Base-by-base conservation (phyloP, 2,888 invertebrate species). In the Gandaritis pyraliata region DNA sequence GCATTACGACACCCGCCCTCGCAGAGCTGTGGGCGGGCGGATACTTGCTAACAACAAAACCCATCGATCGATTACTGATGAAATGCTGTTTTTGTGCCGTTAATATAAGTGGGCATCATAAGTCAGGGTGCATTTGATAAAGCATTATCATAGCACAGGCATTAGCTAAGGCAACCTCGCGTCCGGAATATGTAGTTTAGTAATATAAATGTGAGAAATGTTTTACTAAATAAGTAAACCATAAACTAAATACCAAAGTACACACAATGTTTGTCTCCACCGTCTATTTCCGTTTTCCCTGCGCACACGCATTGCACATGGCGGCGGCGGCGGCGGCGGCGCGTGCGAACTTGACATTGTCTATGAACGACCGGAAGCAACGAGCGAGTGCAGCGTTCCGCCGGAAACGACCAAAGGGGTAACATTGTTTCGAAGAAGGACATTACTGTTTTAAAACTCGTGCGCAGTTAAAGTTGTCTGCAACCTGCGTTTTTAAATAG, bases 281-380 rank as follows among this genome's bases (percentile, higher is more conserved):
- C 56, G 3, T 59, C 61, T 65, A 70, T 62, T 65, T 70, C 65
- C 58, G 66, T 58, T 51, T 58, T 57, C 33, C 43, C 51, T 55
- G 68, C 66, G 64, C 65, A 59, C 58, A 50, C 64, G 63, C 60
- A 61, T 47, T 56, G 62, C 71, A 69, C 68, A 65, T 65, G 68
- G 74, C 33, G 29, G 29, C 29, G 29, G 29, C 29, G 29, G 29
- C 29, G 29, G 29, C 29, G 29, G 29, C 29, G 33, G 33, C 71
- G 65, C 66, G 71, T 76, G 84, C 85, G 85, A 89, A 86, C 89
- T 88, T 90, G 90, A 90, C 89, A 87, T 87, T 86, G 87, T 82
- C 83, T 86, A 79, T 49, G 57, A 79, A 79, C 77, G 73, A 69
- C 79, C 86, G 85, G 84, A 86, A 82, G 74, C 77, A 38, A 29